Conservation (phyloP, 2,888 invertebrate genomes). For the Vannuccia rotundouncinata region DNA sequence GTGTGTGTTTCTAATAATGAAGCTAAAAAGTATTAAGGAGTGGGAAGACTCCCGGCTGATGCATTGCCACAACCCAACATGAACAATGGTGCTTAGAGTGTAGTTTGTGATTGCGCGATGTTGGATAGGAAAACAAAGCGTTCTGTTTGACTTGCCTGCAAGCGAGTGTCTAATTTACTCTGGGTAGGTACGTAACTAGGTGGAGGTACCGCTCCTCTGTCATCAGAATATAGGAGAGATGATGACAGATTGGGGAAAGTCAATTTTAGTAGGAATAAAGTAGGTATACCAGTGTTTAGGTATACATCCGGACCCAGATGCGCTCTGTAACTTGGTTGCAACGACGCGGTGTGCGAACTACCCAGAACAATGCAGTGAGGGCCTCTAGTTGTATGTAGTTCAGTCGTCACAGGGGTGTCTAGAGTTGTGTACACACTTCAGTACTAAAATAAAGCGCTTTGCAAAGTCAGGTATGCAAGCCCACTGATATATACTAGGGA, state of each 20-base stretch:
- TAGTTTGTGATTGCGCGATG: conserved; percentile 19
- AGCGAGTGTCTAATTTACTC: neutral
- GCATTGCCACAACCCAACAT: neutral
- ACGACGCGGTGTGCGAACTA: neutral
- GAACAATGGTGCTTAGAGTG: neutral
- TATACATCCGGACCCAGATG: neutral
- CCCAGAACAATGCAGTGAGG: neutral
- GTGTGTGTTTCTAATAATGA: too few relatives aligned
- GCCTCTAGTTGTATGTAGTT: neutral
- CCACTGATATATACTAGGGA: too few relatives aligned
- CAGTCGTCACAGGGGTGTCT: neutral
- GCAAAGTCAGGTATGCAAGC: neutral
- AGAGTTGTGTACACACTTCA: neutral
- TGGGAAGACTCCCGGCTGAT: neutral
- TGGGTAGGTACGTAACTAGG: neutral
- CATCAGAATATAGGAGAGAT: neutral
- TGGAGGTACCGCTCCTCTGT: neutral
- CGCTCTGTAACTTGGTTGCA: neutral
- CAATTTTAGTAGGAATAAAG: neutral
- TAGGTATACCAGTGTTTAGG: neutral
- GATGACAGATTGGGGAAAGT: neutral
- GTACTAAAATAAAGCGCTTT: neutral
- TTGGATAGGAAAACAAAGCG: neutral
- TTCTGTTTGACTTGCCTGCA: neutral
- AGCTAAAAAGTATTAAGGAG: neutral